Base-by-base conservation (phyloP, 2,113 vertebrate species). In the Merops nubicus region DNA sequence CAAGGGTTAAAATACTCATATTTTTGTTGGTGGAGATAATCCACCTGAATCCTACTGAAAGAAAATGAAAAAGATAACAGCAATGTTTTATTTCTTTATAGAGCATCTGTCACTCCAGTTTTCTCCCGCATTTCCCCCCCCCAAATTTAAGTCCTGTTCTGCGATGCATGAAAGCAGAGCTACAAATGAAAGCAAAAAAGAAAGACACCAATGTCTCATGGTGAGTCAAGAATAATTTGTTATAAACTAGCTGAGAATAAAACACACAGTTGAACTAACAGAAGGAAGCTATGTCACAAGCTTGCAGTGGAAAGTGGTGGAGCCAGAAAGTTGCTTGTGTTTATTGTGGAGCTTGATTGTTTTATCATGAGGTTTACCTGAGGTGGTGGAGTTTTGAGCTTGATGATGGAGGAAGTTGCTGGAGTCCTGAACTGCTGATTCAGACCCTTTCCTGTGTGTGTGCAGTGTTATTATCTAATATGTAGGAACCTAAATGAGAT, bases 1-100 rank as follows among this genome's bases (percentile, higher is more conserved):
- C 22, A 84, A 19, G 85, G 83, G 81, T 96, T 94, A 81, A 93
- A 92, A 88, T 85, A 40, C 64, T 93, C 76, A 81, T 88, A 53
- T 78, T 96, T 86, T 81, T 93, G 65, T 91, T 96, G 28, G 15
- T 96, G 70, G 89, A 96, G 96, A 97, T 97, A 97, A 97, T 97
- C 97, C 95, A 96, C 94, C 92, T 91, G 97, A 97, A 97, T 96
- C 96, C 96, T 88, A 34, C 82, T 83, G 79, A 91, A 94, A 89
- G 79, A 96, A 96, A 96, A 97, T 97, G 73, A 94, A 95, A 96
- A 97, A 97, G 92, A 76, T 97, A 96, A 45, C 79, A 90, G 73
- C 53, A 78, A 15, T 48, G 33, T 89, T 97, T 94, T 87, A 69
- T 80, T 95, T 93, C 89, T 88, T 91, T 57, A 26, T 84, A 25